Conservation (phyloP, 2,113 vertebrate species). For the Crotalus horridus region DNA sequence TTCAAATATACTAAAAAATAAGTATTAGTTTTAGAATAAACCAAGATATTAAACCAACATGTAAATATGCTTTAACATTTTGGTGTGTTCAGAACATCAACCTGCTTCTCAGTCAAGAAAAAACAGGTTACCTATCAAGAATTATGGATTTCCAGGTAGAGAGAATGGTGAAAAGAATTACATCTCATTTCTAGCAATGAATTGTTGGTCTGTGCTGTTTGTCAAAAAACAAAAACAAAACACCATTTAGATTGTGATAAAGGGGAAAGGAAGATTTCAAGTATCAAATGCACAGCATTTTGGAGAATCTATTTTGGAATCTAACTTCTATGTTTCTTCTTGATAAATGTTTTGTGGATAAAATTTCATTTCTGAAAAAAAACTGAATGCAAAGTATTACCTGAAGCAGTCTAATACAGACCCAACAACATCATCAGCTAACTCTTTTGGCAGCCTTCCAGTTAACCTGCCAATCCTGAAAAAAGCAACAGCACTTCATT, state of each 20-base stretch:
- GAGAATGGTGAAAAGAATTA: background rate
- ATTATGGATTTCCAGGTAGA: background rate
- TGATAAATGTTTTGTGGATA: background rate
- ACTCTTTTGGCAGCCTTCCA: constrained; percentile 87
- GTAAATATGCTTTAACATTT: background rate
- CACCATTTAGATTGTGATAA: background rate
- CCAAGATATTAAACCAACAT: background rate
- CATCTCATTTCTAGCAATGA: background rate
- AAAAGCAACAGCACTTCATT: background rate
- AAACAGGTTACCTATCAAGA: background rate
- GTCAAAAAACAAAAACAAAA: background rate
- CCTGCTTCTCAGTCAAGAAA: background rate
- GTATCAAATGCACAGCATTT: background rate
- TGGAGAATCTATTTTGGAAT: background rate
- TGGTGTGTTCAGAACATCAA: background rate
- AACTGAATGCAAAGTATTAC: constrained; percentile 59
- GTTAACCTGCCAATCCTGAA: constrained; percentile 89
- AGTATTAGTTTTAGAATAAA: background rate
- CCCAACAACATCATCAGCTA: constrained; percentile 94
- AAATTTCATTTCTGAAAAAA: background rate
- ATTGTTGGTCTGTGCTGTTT: background rate
- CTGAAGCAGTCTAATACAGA: constrained; percentile 93
- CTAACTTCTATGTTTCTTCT: background rate
- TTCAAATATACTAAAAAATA: background rate
- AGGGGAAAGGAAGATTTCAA: background rate